Evolutionary conservation across 1,140 invertebrate genomes (phyloP).

Genomic region (Brachionus angularis): DNA sequence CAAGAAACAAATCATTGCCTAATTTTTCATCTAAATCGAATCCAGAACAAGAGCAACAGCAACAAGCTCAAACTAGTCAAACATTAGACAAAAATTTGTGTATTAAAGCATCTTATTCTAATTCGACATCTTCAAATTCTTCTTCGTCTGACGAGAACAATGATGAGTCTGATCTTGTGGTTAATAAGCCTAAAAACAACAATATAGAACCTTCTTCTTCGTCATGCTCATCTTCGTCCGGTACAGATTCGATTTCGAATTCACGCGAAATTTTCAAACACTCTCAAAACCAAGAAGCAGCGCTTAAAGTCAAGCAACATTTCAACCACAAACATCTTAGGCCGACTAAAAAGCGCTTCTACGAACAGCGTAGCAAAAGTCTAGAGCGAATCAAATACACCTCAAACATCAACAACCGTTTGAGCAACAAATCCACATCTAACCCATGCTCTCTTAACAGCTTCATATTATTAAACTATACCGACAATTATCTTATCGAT

Average conservation of each 20-base stretch:
- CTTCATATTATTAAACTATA: too few relatives aligned
- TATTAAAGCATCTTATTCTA: constrained; percentile 14
- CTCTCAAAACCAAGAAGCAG: not conserved
- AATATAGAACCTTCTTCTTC: too few relatives aligned
- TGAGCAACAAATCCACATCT: not conserved
- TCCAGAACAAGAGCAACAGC: not conserved
- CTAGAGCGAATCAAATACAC: constrained; percentile 30
- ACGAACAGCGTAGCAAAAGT: constrained; percentile 22
- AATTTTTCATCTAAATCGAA: not conserved
- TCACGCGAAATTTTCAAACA: not conserved
- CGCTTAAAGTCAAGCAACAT: too few relatives aligned
- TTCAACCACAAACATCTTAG: not conserved
- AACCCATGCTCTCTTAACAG: constrained; percentile 29
- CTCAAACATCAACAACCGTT: not conserved
- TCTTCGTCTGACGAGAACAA: too few relatives aligned
- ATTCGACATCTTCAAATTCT: constrained; percentile 9
- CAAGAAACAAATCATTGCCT: constrained; percentile 21
- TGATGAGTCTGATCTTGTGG: too few relatives aligned
- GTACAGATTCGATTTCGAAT: constrained; percentile 8
- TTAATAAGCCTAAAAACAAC: too few relatives aligned
- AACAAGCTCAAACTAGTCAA: constrained; percentile 36
- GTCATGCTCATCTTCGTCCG: constrained; percentile 9
- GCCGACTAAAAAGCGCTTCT: constrained; percentile 27
- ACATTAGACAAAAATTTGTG: constrained; percentile 23
- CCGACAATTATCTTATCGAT: too few relatives aligned